phyloP scores from a whole-genome alignment of 2,888 invertebrate species.

The Bellardia pandia region DNA sequence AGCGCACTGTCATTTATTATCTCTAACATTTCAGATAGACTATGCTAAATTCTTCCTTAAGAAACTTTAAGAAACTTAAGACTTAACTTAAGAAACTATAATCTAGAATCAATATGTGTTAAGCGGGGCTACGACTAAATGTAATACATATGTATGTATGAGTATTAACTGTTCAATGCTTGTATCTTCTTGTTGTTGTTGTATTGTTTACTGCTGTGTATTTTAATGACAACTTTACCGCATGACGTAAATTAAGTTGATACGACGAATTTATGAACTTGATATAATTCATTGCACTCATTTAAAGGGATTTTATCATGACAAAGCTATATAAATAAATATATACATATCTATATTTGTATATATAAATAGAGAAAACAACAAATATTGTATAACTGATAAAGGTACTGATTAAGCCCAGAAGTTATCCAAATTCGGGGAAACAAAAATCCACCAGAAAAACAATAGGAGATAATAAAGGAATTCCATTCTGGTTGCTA shows the following conservation, averaged over 20 bases:
- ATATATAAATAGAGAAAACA: neutral
- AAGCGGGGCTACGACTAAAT: neutral
- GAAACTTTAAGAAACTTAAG: too few relatives aligned
- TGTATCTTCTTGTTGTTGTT: neutral
- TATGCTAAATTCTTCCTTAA: neutral
- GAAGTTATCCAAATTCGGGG: constrained; percentile 5
- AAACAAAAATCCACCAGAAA: too few relatives aligned
- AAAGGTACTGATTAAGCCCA: neutral
- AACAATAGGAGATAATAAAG: neutral
- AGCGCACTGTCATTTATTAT: neutral
- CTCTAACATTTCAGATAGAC: neutral
- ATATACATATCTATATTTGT: neutral
- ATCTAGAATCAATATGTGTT: constrained; percentile 12
- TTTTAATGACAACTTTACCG: constrained; percentile 28
- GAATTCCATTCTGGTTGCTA: neutral
- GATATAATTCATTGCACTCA: constrained; percentile 64
- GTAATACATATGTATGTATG: neutral
- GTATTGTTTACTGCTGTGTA: neutral
- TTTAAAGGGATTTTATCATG: constrained; percentile 48
- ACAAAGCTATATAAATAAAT: neutral
- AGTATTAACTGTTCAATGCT: constrained; percentile 13
- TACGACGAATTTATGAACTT: constrained; percentile 50
- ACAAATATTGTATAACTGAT: neutral
- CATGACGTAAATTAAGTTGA: constrained; percentile 49
- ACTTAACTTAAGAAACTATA: neutral